Evolutionary conservation across 64 coral and sea anemone genomes (phyloP).

Genomic region (Actinia equina): DNA sequence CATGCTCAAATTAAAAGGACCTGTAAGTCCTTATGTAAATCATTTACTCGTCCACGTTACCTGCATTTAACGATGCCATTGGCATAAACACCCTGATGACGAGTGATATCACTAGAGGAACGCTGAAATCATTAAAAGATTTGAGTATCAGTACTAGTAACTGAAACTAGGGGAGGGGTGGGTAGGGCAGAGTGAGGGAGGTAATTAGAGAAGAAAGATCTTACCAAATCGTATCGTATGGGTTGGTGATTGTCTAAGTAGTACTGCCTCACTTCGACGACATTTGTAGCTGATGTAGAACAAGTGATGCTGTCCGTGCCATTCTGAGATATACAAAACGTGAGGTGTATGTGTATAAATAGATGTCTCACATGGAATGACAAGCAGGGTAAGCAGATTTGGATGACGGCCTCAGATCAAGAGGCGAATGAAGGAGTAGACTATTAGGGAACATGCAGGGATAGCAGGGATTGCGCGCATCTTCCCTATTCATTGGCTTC

Average conservation of each 20-base stretch:
- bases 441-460: too few relatives aligned
- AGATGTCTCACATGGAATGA: too few relatives aligned
- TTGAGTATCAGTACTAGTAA: not conserved
- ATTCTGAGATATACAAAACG: slow-evolving; percentile 24
- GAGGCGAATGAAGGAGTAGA: too few relatives aligned
- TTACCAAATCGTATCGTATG: slow-evolving; percentile 38
- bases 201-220: not conserved
- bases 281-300: slow-evolving; percentile 31
- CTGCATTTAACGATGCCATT: slow-evolving; percentile 46
- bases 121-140: not conserved
- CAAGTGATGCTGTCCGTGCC: slow-evolving; percentile 39
- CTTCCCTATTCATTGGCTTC: too few relatives aligned
- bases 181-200: not conserved
- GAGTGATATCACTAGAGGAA: slow-evolving; percentile 4
- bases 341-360: not conserved
- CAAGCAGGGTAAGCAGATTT: too few relatives aligned
- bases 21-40: not conserved
- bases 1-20: not conserved
- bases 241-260: slow-evolving; percentile 32
- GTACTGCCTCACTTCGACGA: slow-evolving; percentile 45
- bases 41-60: not conserved
- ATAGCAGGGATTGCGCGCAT: too few relatives aligned
- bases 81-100: not conserved
- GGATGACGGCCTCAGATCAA: too few relatives aligned
- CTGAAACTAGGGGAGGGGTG: not conserved